Evolutionary conservation across 2,888 invertebrate genomes (phyloP), one percentile per base, ranked within the genome.

Genomic region (Rambutsinella grinnellia): DNA sequence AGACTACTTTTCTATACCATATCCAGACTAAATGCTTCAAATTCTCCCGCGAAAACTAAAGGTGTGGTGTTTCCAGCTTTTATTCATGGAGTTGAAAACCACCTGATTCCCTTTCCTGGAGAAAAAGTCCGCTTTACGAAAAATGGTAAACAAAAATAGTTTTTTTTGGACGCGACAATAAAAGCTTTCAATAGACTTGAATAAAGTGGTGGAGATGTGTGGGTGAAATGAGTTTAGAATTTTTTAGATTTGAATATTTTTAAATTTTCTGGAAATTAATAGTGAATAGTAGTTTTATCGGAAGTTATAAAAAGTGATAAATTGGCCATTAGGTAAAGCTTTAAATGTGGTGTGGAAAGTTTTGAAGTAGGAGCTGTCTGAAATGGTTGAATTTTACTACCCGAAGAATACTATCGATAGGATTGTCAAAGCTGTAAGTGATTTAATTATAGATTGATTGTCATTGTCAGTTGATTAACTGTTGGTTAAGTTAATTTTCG

Each of bases 61-160:
- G 79, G 79, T 77, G 79, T 79, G 79, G 76, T 77, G 67, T 70
- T 44, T 58, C 66, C 54, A 66, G 63, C 63, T 60, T 63, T 67
- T 51, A 65, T 66, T 56, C 49, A 65, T 56, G 28, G 54, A 27
- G 15, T 36, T 28, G 3, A 2, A 13, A 27, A 28, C 58, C 63
- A 57, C 49, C 54, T 66, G 69, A 77, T 61, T 46, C 63, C 28
- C 62, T 19, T 36, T 44, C 19, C 36, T 51, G 10, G 51, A 36
- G 28, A 13, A 24, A 17, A 46, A 56, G 47, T 49, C 58, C 65
- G 63, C 71, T 28, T 44, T 36, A 21, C 57, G 13, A 28, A n/a
- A n/a, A n/a, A n/a, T n/a, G n/a, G n/a, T n/a, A n/a, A n/a, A n/a
- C n/a, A n/a, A n/a, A n/a, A n/a, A n/a, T n/a, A n/a, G n/a, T n/a